phyloP scores from a whole-genome alignment of 2,888 invertebrate species.

The Eupithecia inturbata region DNA sequence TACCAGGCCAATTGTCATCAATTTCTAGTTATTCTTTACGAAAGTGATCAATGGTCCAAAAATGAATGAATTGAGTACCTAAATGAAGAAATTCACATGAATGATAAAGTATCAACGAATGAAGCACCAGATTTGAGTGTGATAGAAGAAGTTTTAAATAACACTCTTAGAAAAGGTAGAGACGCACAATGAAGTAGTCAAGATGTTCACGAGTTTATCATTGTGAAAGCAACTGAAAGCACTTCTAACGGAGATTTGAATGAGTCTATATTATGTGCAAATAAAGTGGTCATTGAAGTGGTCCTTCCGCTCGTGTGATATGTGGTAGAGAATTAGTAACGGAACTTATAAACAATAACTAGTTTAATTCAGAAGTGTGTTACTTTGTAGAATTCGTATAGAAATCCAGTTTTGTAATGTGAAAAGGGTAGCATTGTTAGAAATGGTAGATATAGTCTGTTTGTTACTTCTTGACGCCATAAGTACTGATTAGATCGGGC shows the following conservation, averaged over 20 bases:
- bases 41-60: constrained; percentile 23
- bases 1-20: constrained; percentile 20
- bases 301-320: constrained; percentile 22
- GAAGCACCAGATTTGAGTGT: constrained; percentile 8
- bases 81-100: constrained; percentile 14
- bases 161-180: constrained; percentile 16
- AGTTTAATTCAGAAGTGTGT: constrained; percentile 1
- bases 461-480: not conserved
- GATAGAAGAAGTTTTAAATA: constrained; percentile 20
- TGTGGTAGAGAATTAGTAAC: constrained; percentile 8
- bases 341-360: constrained; percentile 1
- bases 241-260: constrained; percentile 8
- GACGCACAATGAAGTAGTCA: constrained; percentile 19
- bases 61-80: constrained; percentile 14
- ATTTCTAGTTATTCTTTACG: constrained; percentile 23
- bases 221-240: constrained; percentile 8
- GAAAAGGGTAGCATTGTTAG: not conserved
- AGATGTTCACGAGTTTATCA: constrained; percentile 12
- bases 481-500: not conserved
- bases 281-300: constrained; percentile 13
- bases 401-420: not conserved
- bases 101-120: constrained; percentile 7
- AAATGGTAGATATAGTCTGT: not conserved
- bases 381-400: not conserved
- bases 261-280: not conserved